These are phyloP conservation scores for Argopecten irradians DNA, from an alignment of 1,140 invertebrate genomes.

Conservation along the genomic window DNA sequence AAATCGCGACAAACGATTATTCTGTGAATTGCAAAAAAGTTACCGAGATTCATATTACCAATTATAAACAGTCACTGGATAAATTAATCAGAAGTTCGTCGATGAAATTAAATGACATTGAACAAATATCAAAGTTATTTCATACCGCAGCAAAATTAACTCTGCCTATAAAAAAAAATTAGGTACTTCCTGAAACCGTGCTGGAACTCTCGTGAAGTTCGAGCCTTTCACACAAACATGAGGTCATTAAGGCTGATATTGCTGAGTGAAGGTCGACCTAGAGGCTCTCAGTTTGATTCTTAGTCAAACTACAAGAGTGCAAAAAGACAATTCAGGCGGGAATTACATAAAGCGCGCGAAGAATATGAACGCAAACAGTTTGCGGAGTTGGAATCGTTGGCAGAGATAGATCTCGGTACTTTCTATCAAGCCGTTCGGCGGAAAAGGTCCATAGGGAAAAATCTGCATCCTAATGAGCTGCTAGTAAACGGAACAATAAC, in stretches of 20 bases:
- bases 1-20: neutral
- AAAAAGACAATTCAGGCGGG: neutral
- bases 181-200: neutral
- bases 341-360: neutral
- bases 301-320: neutral
- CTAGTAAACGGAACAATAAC: neutral
- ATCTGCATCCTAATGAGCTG: neutral
- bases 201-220: neutral
- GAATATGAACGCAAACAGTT: neutral
- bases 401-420: neutral
- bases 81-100: neutral
- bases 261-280: neutral
- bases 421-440: neutral
- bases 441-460: neutral
- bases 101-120: neutral
- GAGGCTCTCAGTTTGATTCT: neutral
- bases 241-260: neutral
- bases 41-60: neutral
- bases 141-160: neutral
- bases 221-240: neutral
- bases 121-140: neutral
- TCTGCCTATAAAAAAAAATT: neutral
- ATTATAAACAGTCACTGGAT: neutral
- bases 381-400: neutral
- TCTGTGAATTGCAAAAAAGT: neutral